Evolutionary conservation across 2,888 invertebrate genomes (phyloP).

Genomic region (Eumerus sabulonum): DNA sequence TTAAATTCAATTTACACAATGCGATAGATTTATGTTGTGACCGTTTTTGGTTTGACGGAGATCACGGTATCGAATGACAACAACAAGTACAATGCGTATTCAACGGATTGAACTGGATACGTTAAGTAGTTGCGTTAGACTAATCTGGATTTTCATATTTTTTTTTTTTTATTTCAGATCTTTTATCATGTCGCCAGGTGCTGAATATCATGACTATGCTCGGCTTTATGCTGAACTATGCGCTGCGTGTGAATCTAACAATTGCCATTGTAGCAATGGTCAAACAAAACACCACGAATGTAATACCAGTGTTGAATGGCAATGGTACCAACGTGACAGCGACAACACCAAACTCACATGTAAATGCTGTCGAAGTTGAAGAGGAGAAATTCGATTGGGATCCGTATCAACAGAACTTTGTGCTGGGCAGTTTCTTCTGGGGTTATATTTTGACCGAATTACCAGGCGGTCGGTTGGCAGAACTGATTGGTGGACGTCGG

Average conservation of each 20-base stretch:
- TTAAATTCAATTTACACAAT: too few species aligned
- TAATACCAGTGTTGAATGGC: slow-evolving; percentile 5
- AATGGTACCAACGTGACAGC: slow-evolving; percentile 44
- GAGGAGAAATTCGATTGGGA: slow-evolving; percentile 87
- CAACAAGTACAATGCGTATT: too few species aligned
- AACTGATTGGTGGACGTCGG: slow-evolving; percentile 88
- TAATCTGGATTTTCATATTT: background rate
- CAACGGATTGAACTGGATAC: too few species aligned
- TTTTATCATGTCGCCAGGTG: slow-evolving; percentile 88
- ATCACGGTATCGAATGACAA: too few species aligned
- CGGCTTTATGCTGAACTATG: slow-evolving; percentile 95
- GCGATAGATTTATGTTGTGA: too few species aligned
- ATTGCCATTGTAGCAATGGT: slow-evolving; percentile 93
- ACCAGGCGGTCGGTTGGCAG: slow-evolving; percentile 92
- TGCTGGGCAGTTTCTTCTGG: slow-evolving; percentile 94
- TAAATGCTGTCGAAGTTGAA: slow-evolving; percentile 65
- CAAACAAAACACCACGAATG: slow-evolving; percentile 68
- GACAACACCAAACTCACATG: slow-evolving; percentile 28
- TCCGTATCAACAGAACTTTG: slow-evolving; percentile 87
- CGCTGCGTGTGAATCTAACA: slow-evolving; percentile 90
- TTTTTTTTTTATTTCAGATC: slow-evolving; percentile 80
- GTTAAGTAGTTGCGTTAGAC: too few species aligned
- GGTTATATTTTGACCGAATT: slow-evolving; percentile 94
- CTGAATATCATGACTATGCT: slow-evolving; percentile 91
- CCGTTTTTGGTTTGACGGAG: too few species aligned